Base-by-base conservation (phyloP, 2,113 vertebrate species). In the Pontoporia blainvillei region DNA sequence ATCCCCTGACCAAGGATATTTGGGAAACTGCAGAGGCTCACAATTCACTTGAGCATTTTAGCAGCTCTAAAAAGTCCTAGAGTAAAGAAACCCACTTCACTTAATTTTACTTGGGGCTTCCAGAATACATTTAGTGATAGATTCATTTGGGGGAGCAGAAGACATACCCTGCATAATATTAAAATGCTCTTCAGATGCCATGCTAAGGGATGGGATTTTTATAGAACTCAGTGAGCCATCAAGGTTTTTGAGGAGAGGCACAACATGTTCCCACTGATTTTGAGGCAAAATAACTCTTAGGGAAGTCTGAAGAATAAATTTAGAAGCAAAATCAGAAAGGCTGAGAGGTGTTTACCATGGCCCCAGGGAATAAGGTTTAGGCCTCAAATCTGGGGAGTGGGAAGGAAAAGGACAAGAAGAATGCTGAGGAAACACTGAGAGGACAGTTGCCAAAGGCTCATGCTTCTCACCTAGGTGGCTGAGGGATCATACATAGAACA, bases 241-340 rank as follows among this genome's bases (percentile, higher is more conserved):
- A 29, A 84, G 41, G 39, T 5, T 81, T 94, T 67, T 69, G 73
- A 84, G 31, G 31, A 67, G 64, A 94, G 21, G 20, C 57, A 59
- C 49, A 61, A 46, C 54, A 31, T 73, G n/a, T 90, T 66, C 39
- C 67, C 75, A 71, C 17, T 86, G 15, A 41, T 67, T 94, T 84
- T 86, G 54, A 95, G 61, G 39, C 57, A 85, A 69, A 95, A 81
- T 61, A 72, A 85, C 59, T 69, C 57, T 75, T 46, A 88, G 7
- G 17, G 82, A 78, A 93, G 78, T 67, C 84, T 67, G 17, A 91
- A 49, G n/a, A 95, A 57, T 93, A 93, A 88, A 96, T 89, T 83
- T 82, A 67, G 52, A 86, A 66, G 23, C 69, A 90, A 61, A 66
- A 44, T 69, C 57, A 93, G 81, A 87, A 88, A 34, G 34, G 29